Evolutionary conservation across 2,888 invertebrate genomes (phyloP).

Genomic region (Alentia gelatinosa): DNA sequence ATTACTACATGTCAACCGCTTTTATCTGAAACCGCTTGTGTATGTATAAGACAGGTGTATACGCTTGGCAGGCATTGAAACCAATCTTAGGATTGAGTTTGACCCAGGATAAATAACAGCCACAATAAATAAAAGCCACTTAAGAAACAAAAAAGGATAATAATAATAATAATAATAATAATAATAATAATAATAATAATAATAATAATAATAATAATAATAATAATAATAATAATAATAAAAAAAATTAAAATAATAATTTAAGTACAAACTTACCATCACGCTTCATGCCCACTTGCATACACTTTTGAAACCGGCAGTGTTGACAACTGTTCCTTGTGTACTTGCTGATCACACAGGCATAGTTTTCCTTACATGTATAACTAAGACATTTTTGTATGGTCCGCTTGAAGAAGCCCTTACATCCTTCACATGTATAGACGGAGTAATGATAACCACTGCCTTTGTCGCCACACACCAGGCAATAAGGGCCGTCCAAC

Average conservation of each 20-base stretch:
- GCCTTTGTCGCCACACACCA: conserved; percentile 78
- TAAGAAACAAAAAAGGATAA: too few species aligned
- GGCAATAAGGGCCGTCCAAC: conserved; percentile 65
- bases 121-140: too few species aligned
- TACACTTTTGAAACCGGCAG: conserved; percentile 79
- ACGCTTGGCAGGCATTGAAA: too few species aligned
- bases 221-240: too few species aligned
- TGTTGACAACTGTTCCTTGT: conserved; percentile 80
- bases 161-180: too few species aligned
- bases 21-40: too few species aligned
- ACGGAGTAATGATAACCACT: conserved; percentile 78
- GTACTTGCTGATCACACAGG: conserved; percentile 78
- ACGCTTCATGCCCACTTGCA: conserved; percentile 79
- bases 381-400: conserved; percentile 79
- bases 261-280: conserved; percentile 78
- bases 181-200: too few species aligned
- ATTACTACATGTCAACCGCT: too few species aligned
- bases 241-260: background rate
- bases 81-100: too few species aligned
- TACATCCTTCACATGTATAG: conserved; percentile 80
- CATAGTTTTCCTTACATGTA: conserved; percentile 74
- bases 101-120: too few species aligned
- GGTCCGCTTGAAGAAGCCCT: conserved; percentile 80
- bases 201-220: too few species aligned
- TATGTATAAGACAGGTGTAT: too few species aligned